Evolutionary conservation across 2,113 vertebrate species (phyloP), one percentile per base, ranked within the genome.

Genomic region (Formicarius rufipectus): DNA sequence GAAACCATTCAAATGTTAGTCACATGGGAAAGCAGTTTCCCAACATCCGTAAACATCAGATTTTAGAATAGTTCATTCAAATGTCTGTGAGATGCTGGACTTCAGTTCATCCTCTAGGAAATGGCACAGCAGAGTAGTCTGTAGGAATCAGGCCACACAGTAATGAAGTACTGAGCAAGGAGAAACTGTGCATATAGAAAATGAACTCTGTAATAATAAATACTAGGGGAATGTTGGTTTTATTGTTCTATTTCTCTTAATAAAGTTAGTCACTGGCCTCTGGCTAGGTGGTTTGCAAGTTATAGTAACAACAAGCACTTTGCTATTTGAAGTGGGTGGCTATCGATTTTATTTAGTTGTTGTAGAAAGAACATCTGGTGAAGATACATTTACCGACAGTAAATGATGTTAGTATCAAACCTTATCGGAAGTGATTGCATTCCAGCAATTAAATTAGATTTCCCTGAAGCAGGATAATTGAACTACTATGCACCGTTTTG

Each of bases 391-490:
- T 97, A 95, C 76, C 9, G 44, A 68, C 40, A 89, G 86, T 91
- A 96, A 97, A 97, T 93, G 83, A 96, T 94, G 77, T 95, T 97
- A 62, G 13, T 86, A 94, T 97, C 89, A 97, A 96, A 95, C 40
- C 74, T 96, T 97, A 96, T 96, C 59, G 25, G 86, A 97, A 97
- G 75, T 68, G 92, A 97, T 95, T 97, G 83, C 83, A 95, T 96
- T 97, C 95, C 84, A 96, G 84, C 95, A 97, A 97, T 97, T 96
- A 97, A 96, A 96, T 97, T 96, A 95, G 92, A 90, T 73, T 95
- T 89, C 90, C 91, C 92, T 90, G 87, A 97, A 98, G 94, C 90
- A 89, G 79, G 90, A 94, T 97, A 97, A 97, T 97, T 97, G 95
- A 97, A 97, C 93, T 83, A 64, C 82, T 93, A 80, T 78, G 64